Base-by-base conservation (phyloP, 2,888 invertebrate species). In the Leptinotarsa rubiginosa region DNA sequence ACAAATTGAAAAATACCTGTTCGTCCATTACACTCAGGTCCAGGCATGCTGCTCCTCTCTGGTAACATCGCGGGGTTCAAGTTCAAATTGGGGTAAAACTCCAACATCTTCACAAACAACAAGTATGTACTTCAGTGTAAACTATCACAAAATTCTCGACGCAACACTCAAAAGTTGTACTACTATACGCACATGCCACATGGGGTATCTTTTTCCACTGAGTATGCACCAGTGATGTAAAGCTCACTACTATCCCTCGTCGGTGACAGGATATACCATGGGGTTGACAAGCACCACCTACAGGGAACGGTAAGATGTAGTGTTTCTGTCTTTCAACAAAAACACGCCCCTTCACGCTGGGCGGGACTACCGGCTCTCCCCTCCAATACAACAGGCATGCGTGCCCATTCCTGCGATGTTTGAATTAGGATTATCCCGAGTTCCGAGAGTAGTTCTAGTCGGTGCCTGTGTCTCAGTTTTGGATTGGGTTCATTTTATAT, bases 31-130 rank as follows among this genome's bases (percentile, higher is more conserved):
- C 92, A 92, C 82, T 91, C 90, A 80, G 91, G 88, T 77, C 90
- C 90, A 71, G 90, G 90, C 86, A 91, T 89, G 18, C 84, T 81
- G 72, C 88, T 88, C 75, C 86, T 85, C 65, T 92, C 92, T 81
- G 89, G 91, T 86, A 92, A 88, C 89, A 92, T 89, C 77, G 91
- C 86, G 47, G 87, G 84, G 77, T 87, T 87, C 68, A 88, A 85
- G 81, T 90, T 91, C 79, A 92, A 88, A 84, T 91, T 91, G 73
- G 92, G 91, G 86, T 92, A 93, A 87, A 93, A 93, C 87, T 93
- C 93, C 89, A 93, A 90, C 93, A 93, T 93, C 85, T 88, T 90
- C 74, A 65, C 47, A 49, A 18, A 66, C 10, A 66, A 66, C 66
- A 18, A 66, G 22, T 49, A 41, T 41, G 41, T 41, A 16, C 16